These are phyloP conservation scores for Monochamus alternatus DNA, from an alignment of 2,888 invertebrate genomes.

Conservation along the genomic window DNA sequence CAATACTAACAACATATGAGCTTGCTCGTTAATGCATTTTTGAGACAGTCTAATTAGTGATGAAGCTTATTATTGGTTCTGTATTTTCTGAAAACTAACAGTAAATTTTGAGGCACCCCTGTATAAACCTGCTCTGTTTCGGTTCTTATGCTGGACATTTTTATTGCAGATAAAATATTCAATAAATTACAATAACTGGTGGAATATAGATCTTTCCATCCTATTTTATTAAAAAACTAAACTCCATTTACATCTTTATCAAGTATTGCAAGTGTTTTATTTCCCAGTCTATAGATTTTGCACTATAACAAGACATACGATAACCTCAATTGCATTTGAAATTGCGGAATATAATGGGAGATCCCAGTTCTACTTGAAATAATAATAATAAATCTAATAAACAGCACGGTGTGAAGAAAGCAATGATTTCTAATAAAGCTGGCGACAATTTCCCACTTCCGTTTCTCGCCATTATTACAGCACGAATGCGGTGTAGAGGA, in stretches of 20 bases:
- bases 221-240: background rate
- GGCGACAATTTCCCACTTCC: slow-evolving; percentile 37
- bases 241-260: background rate
- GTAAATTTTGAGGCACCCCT: no score
- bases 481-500: background rate
- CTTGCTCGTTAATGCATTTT: no score
- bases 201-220: no score
- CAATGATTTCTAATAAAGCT: slow-evolving; percentile 41
- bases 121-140: no score
- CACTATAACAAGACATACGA: background rate
- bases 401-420: slow-evolving; percentile 38
- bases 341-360: slow-evolving; percentile 32
- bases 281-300: slow-evolving; percentile 7
- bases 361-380: slow-evolving; percentile 28
- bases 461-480: slow-evolving; percentile 19
- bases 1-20: no score
- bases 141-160: no score
- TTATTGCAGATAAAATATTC: no score
- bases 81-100: no score
- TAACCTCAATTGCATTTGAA: slow-evolving; percentile 33
- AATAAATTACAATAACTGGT: no score
- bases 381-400: slow-evolving; percentile 41
- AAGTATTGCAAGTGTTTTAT: background rate
- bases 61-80: no score
- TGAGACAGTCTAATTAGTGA: no score